Conservation (phyloP, 2,888 invertebrate genomes). For the Drosophila koepferae region DNA sequence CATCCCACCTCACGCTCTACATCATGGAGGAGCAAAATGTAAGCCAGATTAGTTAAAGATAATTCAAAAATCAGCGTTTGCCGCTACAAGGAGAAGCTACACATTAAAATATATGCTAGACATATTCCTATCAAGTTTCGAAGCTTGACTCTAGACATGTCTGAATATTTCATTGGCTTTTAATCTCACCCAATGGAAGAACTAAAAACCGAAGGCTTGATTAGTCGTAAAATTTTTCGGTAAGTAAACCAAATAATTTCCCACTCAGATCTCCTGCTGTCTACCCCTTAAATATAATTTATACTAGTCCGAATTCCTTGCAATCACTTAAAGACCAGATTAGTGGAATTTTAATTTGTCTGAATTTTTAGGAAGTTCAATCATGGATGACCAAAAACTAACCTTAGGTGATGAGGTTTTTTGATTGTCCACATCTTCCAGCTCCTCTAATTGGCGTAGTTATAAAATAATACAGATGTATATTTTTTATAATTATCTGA, state of each 20-base stretch:
- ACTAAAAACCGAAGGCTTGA: background rate
- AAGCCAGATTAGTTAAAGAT: conserved; percentile 63
- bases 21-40: conserved; percentile 98
- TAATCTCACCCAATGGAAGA: background rate
- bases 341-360: background rate
- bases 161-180: no score
- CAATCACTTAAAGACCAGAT: no score
- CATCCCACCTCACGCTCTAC: conserved; percentile 98
- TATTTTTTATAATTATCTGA: no score
- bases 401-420: background rate
- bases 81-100: background rate
- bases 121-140: background rate
- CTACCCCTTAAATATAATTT: no score
- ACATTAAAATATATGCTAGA: background rate
- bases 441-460: background rate
- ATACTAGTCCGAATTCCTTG: no score
- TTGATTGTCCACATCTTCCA: background rate
- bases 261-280: no score
- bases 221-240: background rate
- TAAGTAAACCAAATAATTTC: no score
- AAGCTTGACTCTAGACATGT: background rate
- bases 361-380: background rate
- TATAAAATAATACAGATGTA: background rate
- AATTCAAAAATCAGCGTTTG: no score
- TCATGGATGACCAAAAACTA: background rate